Evolutionary conservation across 2,113 vertebrate species (phyloP).

Genomic region (Myotis davidii): DNA sequence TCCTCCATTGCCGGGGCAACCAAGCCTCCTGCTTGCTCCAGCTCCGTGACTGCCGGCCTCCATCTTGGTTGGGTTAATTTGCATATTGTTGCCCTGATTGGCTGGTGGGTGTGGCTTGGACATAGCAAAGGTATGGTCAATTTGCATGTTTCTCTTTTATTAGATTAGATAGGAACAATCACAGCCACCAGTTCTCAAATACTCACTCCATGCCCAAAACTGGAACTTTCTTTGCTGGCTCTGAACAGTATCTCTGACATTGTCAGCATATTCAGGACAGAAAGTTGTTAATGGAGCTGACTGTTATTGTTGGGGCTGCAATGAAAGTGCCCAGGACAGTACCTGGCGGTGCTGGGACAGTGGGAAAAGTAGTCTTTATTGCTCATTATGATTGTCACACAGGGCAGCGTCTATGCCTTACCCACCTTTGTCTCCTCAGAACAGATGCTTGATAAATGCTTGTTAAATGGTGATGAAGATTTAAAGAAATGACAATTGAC

Average conservation of each 20-base stretch:
- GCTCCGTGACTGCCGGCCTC: too few species aligned
- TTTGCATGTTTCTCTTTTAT: too few species aligned
- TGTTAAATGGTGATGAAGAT: neutral
- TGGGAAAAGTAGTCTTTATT: neutral
- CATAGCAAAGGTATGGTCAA: too few species aligned
- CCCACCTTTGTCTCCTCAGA: neutral
- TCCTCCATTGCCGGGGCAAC: too few species aligned
- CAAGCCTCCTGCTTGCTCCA: too few species aligned
- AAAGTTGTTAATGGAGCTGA: neutral
- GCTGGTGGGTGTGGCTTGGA: too few species aligned
- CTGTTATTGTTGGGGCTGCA: neutral
- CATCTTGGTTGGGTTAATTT: too few species aligned
- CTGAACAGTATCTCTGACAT: neutral
- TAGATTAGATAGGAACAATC: too few species aligned
- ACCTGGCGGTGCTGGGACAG: fast-evolving
- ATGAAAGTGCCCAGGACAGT: neutral
- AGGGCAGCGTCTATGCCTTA: neutral
- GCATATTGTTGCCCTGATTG: too few species aligned
- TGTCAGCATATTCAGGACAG: neutral
- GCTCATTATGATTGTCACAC: too few species aligned
- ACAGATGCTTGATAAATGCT: neutral
- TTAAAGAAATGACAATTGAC: neutral
- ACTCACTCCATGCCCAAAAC: fast-evolving
- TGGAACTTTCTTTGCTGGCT: too few species aligned
- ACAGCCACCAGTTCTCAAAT: neutral